These are phyloP conservation scores for Dicyrtomina minuta DNA, from an alignment of 2,888 invertebrate species.

Conservation along the genomic window DNA sequence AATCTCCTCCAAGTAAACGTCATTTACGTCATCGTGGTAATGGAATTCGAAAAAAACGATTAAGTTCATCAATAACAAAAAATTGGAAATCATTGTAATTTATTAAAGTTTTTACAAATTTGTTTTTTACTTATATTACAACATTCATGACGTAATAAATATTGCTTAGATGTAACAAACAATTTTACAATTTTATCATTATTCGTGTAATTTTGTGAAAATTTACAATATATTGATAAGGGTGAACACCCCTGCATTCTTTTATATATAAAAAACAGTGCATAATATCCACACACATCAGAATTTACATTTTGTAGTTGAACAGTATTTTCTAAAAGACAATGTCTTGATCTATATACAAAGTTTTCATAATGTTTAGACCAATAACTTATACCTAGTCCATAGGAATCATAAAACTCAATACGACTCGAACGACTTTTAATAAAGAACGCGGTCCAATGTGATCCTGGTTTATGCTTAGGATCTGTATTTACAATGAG, in stretches of 20 bases:
- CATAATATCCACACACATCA: slow-evolving; percentile 24
- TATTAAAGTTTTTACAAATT: slow-evolving; percentile 18
- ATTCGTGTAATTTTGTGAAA: slow-evolving; percentile 1
- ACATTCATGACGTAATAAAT: slow-evolving; percentile 15
- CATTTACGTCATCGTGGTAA: no score
- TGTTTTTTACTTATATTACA: slow-evolving; percentile 22
- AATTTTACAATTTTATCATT: slow-evolving; percentile 12
- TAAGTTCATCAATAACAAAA: no score
- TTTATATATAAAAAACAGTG: slow-evolving; percentile 11
- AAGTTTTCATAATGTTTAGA: slow-evolving; percentile 24
- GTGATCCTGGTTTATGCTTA: slow-evolving; percentile 10
- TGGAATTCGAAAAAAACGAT: no score
- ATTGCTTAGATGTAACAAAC: slow-evolving; percentile 5
- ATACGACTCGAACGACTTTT: background rate
- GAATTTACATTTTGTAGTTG: slow-evolving; percentile 11
- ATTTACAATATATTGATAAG: slow-evolving; percentile 4
- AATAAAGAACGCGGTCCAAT: slow-evolving; percentile 32
- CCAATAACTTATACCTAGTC: slow-evolving; percentile 25
- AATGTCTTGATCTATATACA: slow-evolving; percentile 1
- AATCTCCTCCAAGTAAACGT: no score
- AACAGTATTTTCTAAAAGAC: slow-evolving; percentile 9
- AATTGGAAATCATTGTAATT: slow-evolving; percentile 9
- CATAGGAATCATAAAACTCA: slow-evolving; percentile 33
- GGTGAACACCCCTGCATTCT: background rate
- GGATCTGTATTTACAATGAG: slow-evolving; percentile 29